Base-by-base conservation (phyloP, 1,140 invertebrate genomes). In the Cyclargus thomasi region DNA sequence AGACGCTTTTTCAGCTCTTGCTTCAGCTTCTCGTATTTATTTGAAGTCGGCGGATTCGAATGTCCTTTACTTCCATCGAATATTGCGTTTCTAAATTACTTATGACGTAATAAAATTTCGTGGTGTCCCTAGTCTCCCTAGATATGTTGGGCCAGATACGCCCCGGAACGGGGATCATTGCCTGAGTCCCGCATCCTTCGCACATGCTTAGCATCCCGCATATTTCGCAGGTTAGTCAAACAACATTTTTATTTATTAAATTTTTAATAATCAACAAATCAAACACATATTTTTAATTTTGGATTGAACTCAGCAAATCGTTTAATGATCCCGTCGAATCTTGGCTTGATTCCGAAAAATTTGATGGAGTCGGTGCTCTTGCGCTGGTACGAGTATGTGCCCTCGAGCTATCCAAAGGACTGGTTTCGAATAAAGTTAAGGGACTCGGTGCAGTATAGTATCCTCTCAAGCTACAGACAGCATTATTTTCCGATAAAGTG, bases 401-500 rank as follows among this genome's bases (percentile, higher is more conserved):
- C 70, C 70, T 72, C 53, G 70, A 72, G 65, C 35, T 71, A 71
- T 71, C 70, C 70, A 23, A 71, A 71, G 70, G 55, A 68, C 67
- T 69, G 70, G 67, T 72, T 72, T 72, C 67, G 55, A 53, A 67
- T 67, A 62, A 72, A 72, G 67, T 65, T 21, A 63, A 71, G 63
- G 63, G 70, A 71, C 64, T 71, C 57, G 70, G 63, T 72, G 68
- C 71, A 53, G 64, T 69, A 62, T 72, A 72, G 71, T 70, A 72
- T 70, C 70, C 67, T 68, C 67, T 71, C 65, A 39, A 72, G 65
- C 39, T 67, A 70, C 68, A 65, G 71, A 21, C 71, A 72, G 68
- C 71, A 72, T 70, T 72, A 72, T 70, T 72, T 72, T 72, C 65
- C 67, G 67, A 72, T 69, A 72, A 72, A 72, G 67, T 62, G 70